Evolutionary conservation across 1,140 invertebrate species (phyloP).

Genomic region (Grapholita molesta): DNA sequence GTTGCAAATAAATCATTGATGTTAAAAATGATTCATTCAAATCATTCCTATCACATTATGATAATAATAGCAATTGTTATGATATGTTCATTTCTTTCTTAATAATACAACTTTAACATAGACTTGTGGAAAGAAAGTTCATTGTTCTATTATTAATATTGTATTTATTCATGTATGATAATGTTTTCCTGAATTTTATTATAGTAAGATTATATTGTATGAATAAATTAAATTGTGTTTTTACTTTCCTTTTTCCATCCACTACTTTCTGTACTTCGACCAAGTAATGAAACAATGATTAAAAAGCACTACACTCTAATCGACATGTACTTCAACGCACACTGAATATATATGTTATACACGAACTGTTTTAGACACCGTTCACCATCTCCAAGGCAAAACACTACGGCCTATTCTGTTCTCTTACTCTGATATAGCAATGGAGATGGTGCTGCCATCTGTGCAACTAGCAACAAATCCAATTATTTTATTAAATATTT

Average conservation of each 20-base stretch:
- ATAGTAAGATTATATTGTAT: slow-evolving; percentile 73
- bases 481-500: no score
- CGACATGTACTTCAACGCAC: no score
- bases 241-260: not conserved
- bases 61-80: slow-evolving; percentile 30
- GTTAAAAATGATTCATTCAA: slow-evolving; percentile 51
- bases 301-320: no score
- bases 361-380: no score
- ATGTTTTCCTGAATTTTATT: slow-evolving; percentile 74
- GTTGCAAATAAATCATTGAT: slow-evolving; percentile 34
- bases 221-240: slow-evolving; percentile 46
- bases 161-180: slow-evolving; percentile 77
- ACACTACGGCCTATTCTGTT: no score
- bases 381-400: no score
- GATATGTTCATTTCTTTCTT: slow-evolving; percentile 43
- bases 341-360: no score
- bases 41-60: slow-evolving; percentile 64
- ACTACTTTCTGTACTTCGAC: not conserved
- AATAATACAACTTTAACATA: slow-evolving; percentile 47
- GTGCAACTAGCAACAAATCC: no score
- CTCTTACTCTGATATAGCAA: no score
- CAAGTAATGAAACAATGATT: not conserved
- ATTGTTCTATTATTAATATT: slow-evolving; percentile 71
- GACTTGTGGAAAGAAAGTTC: slow-evolving; percentile 44
- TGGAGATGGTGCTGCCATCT: no score